Evolutionary conservation across 1,140 invertebrate species (phyloP).

Genomic region (Zaprionus taronus): DNA sequence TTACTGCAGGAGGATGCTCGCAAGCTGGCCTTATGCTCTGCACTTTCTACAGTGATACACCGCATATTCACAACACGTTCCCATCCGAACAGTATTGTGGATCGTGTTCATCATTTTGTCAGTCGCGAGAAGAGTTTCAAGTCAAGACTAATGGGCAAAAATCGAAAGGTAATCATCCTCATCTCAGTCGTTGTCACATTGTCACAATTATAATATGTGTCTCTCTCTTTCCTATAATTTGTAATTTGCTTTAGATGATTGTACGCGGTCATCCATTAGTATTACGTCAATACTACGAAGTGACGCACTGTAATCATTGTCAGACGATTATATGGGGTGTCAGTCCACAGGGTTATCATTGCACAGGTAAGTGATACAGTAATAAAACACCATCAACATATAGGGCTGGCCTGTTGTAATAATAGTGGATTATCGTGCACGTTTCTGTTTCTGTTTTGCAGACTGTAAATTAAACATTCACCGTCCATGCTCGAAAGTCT

Average conservation of each 20-base stretch:
- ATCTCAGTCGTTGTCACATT: background rate
- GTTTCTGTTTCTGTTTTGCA: conserved; percentile 78
- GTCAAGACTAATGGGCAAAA: conserved; percentile 89
- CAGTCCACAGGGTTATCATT: conserved; percentile 96
- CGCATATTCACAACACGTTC: conserved; percentile 81
- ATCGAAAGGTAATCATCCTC: conserved; percentile 85
- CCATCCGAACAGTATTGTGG: conserved; percentile 77
- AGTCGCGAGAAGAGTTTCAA: conserved; percentile 93
- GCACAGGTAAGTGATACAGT: conserved; percentile 85
- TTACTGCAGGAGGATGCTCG: conserved; percentile 86
- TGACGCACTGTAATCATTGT: conserved; percentile 97
- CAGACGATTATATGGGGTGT: conserved; percentile 96
- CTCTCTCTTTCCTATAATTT: conserved; percentile 3
- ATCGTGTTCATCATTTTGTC: conserved; percentile 89
- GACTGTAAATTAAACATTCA: conserved; percentile 96
- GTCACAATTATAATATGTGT: background rate
- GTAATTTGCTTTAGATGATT: conserved; percentile 86
- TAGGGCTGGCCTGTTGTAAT: background rate
- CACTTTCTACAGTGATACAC: conserved; percentile 91
- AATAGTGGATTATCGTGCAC: background rate
- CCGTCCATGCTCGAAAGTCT: conserved; percentile 91
- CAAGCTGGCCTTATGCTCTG: conserved; percentile 90
- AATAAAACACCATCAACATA: conserved; percentile 2
- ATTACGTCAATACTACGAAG: conserved; percentile 94
- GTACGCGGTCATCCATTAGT: conserved; percentile 95